These are phyloP conservation scores for Sarcophaga variegata DNA, from an alignment of 2,888 invertebrate genomes.

Conservation along the genomic window DNA sequence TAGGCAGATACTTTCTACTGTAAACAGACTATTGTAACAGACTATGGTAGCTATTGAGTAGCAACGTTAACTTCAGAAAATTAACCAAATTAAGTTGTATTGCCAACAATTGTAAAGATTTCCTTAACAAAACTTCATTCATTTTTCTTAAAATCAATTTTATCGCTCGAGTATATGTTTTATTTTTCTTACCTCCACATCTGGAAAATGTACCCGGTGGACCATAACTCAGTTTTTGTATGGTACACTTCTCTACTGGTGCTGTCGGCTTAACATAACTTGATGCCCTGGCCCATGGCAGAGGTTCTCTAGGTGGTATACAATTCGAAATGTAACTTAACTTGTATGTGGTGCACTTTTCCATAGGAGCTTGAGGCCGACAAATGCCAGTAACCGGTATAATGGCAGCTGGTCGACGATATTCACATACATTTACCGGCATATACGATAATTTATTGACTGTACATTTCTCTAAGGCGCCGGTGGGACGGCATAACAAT, in stretches of 20 bases:
- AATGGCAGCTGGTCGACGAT: conserved; percentile 73
- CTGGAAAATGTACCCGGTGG: conserved; percentile 83
- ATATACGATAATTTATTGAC: conserved; percentile 80
- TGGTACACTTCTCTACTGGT: conserved; percentile 83
- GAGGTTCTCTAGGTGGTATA: conserved; percentile 76
- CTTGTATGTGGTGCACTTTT: conserved; percentile 83
- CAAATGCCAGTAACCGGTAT: conserved; percentile 77
- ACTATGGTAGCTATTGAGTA: too few relatives aligned
- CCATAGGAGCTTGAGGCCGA: conserved; percentile 75
- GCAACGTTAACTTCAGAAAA: too few relatives aligned
- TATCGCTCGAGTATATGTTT: too few relatives aligned
- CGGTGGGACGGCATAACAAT: conserved; percentile 75
- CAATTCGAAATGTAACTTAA: conserved; percentile 83
- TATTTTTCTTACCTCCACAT: conserved; percentile 75
- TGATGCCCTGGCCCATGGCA: conserved; percentile 78
- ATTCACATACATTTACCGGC: conserved; percentile 78
- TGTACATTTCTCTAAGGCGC: conserved; percentile 78
- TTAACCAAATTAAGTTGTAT: too few relatives aligned
- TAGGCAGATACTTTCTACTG: too few relatives aligned
- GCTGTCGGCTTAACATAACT: conserved; percentile 76
- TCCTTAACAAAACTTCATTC: too few relatives aligned
- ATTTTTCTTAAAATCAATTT: too few relatives aligned
- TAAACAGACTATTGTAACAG: too few relatives aligned
- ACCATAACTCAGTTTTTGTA: conserved; percentile 86
- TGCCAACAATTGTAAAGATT: too few relatives aligned